Conservation (phyloP, 2,113 vertebrate genomes). For the Cygnus buccinator region DNA sequence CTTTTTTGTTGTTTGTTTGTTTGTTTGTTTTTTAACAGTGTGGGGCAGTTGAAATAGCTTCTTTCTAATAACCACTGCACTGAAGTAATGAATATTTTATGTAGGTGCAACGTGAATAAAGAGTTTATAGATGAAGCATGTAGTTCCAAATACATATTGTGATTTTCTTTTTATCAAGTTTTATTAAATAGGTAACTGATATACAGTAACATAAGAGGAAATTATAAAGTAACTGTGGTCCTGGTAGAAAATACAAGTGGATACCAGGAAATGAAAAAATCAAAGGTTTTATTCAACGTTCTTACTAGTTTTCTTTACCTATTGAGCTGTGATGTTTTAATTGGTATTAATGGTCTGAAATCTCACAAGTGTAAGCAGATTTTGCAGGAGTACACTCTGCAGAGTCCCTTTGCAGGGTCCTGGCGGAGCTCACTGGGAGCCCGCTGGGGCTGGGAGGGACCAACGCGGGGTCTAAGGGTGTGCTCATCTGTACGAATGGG, state of each 20-base stretch:
- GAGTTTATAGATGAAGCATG: neutral
- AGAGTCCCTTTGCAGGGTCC: too few relatives aligned
- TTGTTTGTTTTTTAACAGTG: neutral
- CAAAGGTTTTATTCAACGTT: neutral
- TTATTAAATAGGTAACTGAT: neutral
- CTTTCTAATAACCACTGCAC: neutral
- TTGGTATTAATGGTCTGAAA: neutral
- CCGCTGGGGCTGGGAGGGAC: too few relatives aligned
- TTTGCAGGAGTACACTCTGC: neutral
- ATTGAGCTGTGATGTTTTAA: neutral
- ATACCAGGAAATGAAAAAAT: neutral
- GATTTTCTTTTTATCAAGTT: neutral
- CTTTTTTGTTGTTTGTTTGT: too few relatives aligned
- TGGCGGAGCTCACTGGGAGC: too few relatives aligned
- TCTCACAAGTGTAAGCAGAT: fast-evolving
- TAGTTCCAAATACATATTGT: neutral
- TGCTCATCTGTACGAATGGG: too few relatives aligned
- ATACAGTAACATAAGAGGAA: neutral
- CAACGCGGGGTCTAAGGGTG: too few relatives aligned
- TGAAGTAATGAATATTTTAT: neutral
- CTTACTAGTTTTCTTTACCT: neutral
- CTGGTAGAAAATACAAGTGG: neutral
- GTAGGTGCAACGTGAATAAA: neutral
- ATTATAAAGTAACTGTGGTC: neutral
- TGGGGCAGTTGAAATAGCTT: neutral